Base-by-base conservation (phyloP, 2,113 vertebrate species). In the Colaptes auratus region DNA sequence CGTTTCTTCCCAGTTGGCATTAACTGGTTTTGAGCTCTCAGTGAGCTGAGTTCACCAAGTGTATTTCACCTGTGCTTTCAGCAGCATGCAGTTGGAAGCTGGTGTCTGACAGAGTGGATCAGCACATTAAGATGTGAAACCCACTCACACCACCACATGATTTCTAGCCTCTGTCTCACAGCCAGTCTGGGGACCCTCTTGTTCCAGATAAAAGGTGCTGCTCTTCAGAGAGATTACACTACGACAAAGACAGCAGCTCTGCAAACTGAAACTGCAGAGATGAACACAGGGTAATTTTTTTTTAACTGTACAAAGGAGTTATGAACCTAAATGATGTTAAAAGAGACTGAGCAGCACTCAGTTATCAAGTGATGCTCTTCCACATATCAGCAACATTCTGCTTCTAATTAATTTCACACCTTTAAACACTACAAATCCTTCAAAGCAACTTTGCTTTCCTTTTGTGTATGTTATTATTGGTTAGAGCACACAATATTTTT, bases 181-280 rank as follows among this genome's bases (percentile, higher is more conserved):
- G 72, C 53, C 65, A 72, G 52, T 87, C 80, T 71, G 64, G 48
- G 20, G 80, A 82, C 44, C 75, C 70, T 84, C 72, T 56, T 87
- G 81, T 52, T 89, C 76, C 75, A 86, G 87, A 91, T 74, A 94
- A 88, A 93, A 92, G 72, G 35, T 86, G 69, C 76, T 91, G 89
- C 35, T 92, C 91, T 82, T 88, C 59, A 87, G 79, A 79, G 72
- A 89, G 82, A 92, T 91, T 73, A 92, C 0, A 7, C n/a, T 36
- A 83, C 87, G 35, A 78, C 6, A 4, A 82, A 90, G 56, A 52
- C 66, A 75, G 56, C 65, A 66, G 50, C 53, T 77, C 74, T 93
- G 66, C 70, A 80, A 44, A 92, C 78, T 65, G 42, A 59, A 78
- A 82, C 3, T 75, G 63, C 53, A 56, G 63, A 94, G 65, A 58